phyloP scores from a whole-genome alignment of 2,888 invertebrate species.

The Drosophila kokeensis region DNA sequence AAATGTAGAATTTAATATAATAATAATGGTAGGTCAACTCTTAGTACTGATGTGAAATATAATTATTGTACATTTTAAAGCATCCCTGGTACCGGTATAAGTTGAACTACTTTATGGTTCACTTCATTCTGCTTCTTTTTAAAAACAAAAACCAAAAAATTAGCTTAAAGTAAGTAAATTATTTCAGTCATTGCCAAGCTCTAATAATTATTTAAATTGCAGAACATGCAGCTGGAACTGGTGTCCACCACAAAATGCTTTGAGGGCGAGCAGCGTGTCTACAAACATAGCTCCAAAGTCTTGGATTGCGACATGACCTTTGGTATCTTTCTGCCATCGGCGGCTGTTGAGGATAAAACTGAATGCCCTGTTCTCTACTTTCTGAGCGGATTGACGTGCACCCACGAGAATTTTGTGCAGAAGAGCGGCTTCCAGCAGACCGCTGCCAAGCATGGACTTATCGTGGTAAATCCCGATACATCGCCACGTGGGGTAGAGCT shows the following conservation, averaged over 20 bases:
- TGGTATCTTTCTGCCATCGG: slow-evolving; percentile 94
- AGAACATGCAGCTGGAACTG: slow-evolving; percentile 76
- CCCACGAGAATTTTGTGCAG: slow-evolving; percentile 97
- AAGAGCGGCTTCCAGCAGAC: slow-evolving; percentile 97
- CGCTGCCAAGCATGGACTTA: slow-evolving; percentile 93
- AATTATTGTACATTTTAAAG: not conserved
- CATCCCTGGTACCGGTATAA: slow-evolving; percentile 20
- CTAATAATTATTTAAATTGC: not conserved
- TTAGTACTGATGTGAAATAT: not conserved
- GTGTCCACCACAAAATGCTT: slow-evolving; percentile 75
- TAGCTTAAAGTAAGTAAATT: slow-evolving; percentile 5
- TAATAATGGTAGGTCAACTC: not conserved
- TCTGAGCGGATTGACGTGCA: slow-evolving; percentile 96
- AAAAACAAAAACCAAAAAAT: not conserved
- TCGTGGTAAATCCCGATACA: slow-evolving; percentile 97
- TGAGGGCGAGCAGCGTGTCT: slow-evolving; percentile 82
- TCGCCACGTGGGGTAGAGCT: slow-evolving; percentile 96
- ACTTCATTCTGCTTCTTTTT: not conserved
- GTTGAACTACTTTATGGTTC: not conserved
- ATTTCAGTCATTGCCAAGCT: not conserved
- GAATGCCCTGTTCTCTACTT: slow-evolving; percentile 94
- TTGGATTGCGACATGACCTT: slow-evolving; percentile 97
- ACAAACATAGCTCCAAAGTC: slow-evolving; percentile 85
- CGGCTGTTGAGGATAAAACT: slow-evolving; percentile 85
- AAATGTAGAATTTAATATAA: not conserved